phyloP scores from a whole-genome alignment of 2,888 invertebrate genomes.

The Drosophila maculinotata region DNA sequence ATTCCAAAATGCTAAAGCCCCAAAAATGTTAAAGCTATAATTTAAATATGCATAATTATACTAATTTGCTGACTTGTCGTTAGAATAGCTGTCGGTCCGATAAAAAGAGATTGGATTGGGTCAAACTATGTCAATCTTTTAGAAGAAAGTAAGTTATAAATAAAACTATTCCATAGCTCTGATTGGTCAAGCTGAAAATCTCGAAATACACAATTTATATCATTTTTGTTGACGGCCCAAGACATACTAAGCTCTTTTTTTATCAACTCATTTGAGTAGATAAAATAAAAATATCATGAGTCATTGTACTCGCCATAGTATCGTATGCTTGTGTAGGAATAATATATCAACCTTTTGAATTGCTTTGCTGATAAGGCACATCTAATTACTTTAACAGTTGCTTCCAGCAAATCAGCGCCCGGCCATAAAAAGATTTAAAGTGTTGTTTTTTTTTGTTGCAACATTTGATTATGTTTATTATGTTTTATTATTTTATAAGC shows the following conservation, averaged over 20 bases:
- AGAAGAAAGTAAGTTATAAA: not conserved
- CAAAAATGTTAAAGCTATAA: not conserved
- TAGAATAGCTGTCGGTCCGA: too few relatives aligned
- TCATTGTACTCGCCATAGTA: conserved; percentile 12
- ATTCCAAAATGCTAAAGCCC: not conserved
- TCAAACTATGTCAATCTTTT: not conserved
- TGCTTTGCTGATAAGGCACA: conserved; percentile 42
- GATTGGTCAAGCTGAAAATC: not conserved
- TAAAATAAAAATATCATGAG: conserved; percentile 28
- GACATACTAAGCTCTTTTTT: conserved; percentile 22
- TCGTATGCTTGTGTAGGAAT: conserved; percentile 2
- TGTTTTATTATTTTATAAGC: conserved; percentile 47
- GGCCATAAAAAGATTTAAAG: conserved; percentile 29
- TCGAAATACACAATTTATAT: conserved; percentile 1
- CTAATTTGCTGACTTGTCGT: not conserved
- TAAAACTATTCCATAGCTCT: too few relatives aligned
- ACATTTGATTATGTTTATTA: conserved; percentile 58
- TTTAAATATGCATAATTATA: not conserved
- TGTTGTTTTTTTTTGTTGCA: conserved; percentile 40
- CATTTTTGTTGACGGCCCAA: conserved; percentile 1
- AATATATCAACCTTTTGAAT: conserved; percentile 24
- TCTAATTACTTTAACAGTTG: conserved; percentile 11
- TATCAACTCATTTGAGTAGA: conserved; percentile 31
- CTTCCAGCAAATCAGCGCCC: conserved; percentile 32
- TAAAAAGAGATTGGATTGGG: too few relatives aligned